Conservation (phyloP, 2,113 vertebrate genomes). For the Aegithalos caudatus region DNA sequence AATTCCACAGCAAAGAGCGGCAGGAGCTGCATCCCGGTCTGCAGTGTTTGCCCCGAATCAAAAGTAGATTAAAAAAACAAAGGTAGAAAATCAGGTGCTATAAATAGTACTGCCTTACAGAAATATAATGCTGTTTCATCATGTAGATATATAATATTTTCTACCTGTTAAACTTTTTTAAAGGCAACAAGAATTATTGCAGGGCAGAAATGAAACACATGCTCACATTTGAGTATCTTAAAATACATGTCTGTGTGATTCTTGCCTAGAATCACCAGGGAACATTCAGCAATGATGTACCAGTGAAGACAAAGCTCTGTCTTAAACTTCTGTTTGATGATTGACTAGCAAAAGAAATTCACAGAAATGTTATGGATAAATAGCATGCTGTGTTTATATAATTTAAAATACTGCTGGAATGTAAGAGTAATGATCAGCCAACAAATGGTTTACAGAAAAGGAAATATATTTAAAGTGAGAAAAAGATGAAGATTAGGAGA, state of each 20-base stretch:
- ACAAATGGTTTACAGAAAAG: neutral
- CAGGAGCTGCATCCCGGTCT: neutral
- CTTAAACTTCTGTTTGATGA: neutral
- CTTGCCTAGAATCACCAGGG: neutral
- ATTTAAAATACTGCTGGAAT: neutral
- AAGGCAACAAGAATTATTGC: neutral
- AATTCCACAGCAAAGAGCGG: neutral
- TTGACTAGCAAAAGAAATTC: neutral
- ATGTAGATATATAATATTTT: neutral
- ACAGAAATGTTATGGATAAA: neutral
- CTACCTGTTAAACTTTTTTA: neutral
- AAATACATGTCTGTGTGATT: neutral
- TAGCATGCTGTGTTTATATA: neutral
- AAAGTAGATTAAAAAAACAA: neutral
- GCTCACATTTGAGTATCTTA: neutral
- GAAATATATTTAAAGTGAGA: neutral
- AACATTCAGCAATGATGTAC: neutral
- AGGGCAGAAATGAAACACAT: neutral
- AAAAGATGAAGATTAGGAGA: conserved; percentile 1
- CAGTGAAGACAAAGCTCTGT: neutral
- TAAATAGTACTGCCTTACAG: neutral
- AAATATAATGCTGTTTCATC: neutral
- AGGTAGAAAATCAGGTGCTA: neutral
- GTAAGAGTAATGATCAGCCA: neutral
- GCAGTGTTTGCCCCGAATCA: neutral